Evolutionary conservation across 2,797 vertebrate genomes (phyloP), one percentile per base, ranked within the genome.

Genomic region (Semotilus atromaculatus): DNA sequence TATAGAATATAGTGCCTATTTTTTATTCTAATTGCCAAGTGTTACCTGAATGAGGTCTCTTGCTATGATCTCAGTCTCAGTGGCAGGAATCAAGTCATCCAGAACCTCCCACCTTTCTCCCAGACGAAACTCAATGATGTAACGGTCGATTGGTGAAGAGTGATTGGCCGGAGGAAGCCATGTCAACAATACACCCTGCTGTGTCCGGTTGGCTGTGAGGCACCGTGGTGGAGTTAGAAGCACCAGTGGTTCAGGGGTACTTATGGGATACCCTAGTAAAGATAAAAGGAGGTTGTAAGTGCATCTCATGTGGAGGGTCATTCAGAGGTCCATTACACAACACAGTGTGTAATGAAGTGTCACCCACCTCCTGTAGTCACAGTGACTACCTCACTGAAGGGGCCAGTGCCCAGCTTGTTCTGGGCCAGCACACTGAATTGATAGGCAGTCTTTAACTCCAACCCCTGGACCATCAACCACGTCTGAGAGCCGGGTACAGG

Each of bases 361-460:
- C 43, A 82, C 95, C 87, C 87, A 99, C 98, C 98, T 97, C 97
- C 96, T 94, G 98, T 99, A 95, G 96, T 97, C 95, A 99, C 97
- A 94, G 97, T 99, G 96, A 99, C 97, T 94, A 99, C 98, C 95
- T 99, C 98, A 90, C 98, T 99, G 96, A 99, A 99, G 92, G 98
- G 97, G 91, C 98, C 99, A 0, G 98, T 99, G 89, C 98, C 98
- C 95, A 99, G 95, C 93, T 98, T 99, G 95, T 99, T 99, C 91
- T 99, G 98, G 89, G 98, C 98, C 96, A 99, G 94, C 92, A 99
- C 97, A 92, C 98, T 99, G 95, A 99, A 99, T 95, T 99, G 98
- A 94, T 99, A 99, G 4, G 97, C 97, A 1, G 97, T 99, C 95
- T 97, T 97, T 2, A 97, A 94, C 95, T 99, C 98, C 94, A 99